Base-by-base conservation (phyloP, 2,797 vertebrate species). In the Myripristis murdjan region DNA sequence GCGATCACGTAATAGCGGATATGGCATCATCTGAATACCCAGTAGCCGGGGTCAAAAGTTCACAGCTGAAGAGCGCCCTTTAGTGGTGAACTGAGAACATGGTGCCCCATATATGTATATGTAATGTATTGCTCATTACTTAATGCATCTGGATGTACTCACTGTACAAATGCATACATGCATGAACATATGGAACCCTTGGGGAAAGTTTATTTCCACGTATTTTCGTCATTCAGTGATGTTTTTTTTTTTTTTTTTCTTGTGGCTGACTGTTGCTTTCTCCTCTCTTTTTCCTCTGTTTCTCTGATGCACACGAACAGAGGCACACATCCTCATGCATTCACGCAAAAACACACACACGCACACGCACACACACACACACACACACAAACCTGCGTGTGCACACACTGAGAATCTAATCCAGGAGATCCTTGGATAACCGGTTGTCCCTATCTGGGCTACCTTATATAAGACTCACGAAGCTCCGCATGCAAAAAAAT, bases 31-130 rank as follows among this genome's bases (percentile, higher is more conserved):
- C 68, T 53, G 39, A 79, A 78, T 72, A 86, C 81, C 73, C 55
- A 10, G 73, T 53, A 62, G 90, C 72, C 1, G 64, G 72, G 84
- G 87, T 93, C 86, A 92, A 79, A 87, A 83, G 88, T 92, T 93
- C 87, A 87, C 10, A 0, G 52, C 9, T 6, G 61, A 46, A 1
- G 41, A 74, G 73, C 47, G 22, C 83, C 26, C 80, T 80, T 80
- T 80, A 68, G 80, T 24, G 80, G 79, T 10, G 66, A 61, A 39
- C 62, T 11, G 10, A 26, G 23, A 24, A 20, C 28, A 6, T 46
- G 1, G 6, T 6, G 58, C 37, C 31, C 63, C 37, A n/a, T 65
- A 62, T 62, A 61, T n/a, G 39, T 64, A 0, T 62, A 70, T 22
- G 7, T 51, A 48, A 20, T 35, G 48, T 28, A 60, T 52, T 15